These are phyloP conservation scores for Diloba caeruleocephala DNA, from an alignment of 2,888 invertebrate species.

Conservation along the genomic window DNA sequence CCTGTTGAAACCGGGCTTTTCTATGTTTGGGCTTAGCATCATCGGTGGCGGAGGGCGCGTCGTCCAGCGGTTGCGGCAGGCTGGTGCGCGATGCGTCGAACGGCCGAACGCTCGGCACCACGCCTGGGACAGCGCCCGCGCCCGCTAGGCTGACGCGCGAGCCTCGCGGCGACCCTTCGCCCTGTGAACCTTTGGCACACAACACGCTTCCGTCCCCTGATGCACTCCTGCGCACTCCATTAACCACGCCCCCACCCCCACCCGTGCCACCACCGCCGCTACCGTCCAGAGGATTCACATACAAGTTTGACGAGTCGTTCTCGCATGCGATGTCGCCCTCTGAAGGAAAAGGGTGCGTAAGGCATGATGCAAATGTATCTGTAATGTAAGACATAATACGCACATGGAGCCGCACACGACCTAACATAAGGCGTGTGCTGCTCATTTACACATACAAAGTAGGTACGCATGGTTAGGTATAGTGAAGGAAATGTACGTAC, in stretches of 20 bases:
- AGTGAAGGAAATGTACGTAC: conserved; percentile 25
- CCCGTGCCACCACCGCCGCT: conserved; percentile 82
- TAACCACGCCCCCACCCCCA: conserved; percentile 74
- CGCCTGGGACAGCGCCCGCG: conserved; percentile 48
- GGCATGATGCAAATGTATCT: conserved; percentile 98
- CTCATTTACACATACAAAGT: conserved; percentile 43
- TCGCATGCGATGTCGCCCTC: conserved; percentile 93
- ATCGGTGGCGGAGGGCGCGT: conserved; percentile 80
- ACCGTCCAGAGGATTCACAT: conserved; percentile 96
- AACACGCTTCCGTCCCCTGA: conserved; percentile 93
- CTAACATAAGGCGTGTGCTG: conserved; percentile 58
- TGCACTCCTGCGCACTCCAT: conserved; percentile 93
- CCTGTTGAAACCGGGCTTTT: conserved; percentile 96
- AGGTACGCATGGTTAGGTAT: conserved; percentile 32
- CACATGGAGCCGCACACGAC: conserved; percentile 81
- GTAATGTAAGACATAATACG: conserved; percentile 91
- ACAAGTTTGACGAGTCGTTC: conserved; percentile 94
- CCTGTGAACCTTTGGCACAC: conserved; percentile 89
- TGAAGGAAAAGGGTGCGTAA: conserved; percentile 97
- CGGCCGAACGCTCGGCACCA: conserved; percentile 58
- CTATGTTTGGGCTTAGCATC: conserved; percentile 93
- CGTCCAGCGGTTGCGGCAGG: conserved; percentile 78
- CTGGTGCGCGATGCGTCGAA: conserved; percentile 82
- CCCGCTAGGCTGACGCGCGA: conserved; percentile 83
- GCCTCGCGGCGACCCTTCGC: conserved; percentile 83